Conservation (phyloP, 2,113 vertebrate genomes). For the Pelodiscus sinensis region DNA sequence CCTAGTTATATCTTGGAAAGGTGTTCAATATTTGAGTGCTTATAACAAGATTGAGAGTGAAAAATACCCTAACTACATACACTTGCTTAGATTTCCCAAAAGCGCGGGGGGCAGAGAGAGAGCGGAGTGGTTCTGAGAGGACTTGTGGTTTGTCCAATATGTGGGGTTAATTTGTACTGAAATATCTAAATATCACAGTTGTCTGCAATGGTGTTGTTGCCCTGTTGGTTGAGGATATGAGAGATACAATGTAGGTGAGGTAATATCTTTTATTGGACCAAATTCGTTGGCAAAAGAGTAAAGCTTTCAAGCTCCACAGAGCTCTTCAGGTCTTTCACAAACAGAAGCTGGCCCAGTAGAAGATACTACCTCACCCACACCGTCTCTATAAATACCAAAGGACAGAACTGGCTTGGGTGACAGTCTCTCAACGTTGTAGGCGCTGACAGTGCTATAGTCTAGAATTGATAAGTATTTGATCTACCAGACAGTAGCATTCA, state of each 20-base stretch:
- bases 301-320: neutral
- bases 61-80: fast-evolving
- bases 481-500: neutral
- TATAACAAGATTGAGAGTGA: neutral
- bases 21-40: neutral
- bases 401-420: neutral
- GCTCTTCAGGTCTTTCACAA: neutral
- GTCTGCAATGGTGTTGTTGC: too few species aligned
- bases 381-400: neutral
- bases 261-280: neutral
- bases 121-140: neutral
- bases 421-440: neutral
- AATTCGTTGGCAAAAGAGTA: neutral
- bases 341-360: neutral
- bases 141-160: neutral
- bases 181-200: neutral
- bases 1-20: neutral
- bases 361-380: neutral
- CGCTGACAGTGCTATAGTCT: neutral
- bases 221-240: neutral
- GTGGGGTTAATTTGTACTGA: neutral
- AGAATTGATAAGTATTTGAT: neutral
- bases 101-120: neutral
- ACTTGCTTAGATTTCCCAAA: neutral
- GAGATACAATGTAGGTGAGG: neutral